A percentile compares a stretch with the other conserved stretches of the same genome.
phyloP scores from a whole-genome alignment of 2,113 vertebrate species.

The Alexandromys fortis region DNA sequence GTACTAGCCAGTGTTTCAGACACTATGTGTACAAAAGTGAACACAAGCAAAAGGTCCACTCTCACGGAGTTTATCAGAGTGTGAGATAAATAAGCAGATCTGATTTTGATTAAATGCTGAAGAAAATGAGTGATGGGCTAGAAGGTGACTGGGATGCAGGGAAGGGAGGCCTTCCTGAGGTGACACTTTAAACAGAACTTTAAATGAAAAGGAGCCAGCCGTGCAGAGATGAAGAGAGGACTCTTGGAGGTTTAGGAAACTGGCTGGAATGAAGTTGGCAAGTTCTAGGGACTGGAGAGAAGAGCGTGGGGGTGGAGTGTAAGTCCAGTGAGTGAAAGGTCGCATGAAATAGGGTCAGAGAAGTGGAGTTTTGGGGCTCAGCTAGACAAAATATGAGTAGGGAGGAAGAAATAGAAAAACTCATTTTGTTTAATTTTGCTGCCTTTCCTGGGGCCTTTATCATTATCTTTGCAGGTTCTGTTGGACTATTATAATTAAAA shows the following conservation, averaged over 20 bases:
- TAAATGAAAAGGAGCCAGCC: neutral
- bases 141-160: neutral
- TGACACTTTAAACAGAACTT: slow-evolving; percentile 33
- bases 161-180: slow-evolving; percentile 25
- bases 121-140: neutral
- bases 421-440: slow-evolving; percentile 12
- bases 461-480: slow-evolving; percentile 6
- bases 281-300: slow-evolving; percentile 14
- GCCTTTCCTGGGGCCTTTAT: neutral
- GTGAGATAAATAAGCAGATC: neutral
- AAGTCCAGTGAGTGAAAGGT: neutral
- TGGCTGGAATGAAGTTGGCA: neutral
- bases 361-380: neutral
- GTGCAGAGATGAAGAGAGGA: neutral
- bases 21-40: neutral
- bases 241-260: neutral
- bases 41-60: neutral
- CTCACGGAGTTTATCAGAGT: neutral
- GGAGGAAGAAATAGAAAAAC: neutral
- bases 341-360: neutral
- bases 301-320: neutral
- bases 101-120: slow-evolving; percentile 40
- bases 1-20: neutral
- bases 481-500: neutral
- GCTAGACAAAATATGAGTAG: neutral